Evolutionary conservation across 2,797 vertebrate species (phyloP), one percentile per base, ranked within the genome.

Genomic region (Acanthopagrus latus): DNA sequence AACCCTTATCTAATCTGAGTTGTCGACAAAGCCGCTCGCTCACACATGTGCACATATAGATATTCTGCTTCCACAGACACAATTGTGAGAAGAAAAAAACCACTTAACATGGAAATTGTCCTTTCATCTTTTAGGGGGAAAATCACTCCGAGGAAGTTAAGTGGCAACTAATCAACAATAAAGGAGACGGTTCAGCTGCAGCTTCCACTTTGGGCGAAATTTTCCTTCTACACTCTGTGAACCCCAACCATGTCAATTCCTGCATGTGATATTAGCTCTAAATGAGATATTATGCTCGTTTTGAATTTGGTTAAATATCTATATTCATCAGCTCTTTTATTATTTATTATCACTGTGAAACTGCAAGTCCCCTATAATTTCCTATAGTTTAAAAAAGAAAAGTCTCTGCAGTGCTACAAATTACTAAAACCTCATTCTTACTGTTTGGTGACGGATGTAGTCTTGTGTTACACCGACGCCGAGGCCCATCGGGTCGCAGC

Each of bases 41-140:
- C 82, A 83, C 73, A 78, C 68, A 56, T 74, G 54, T 66, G 76
- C 71, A 71, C 64, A 57, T 74, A 64, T 52, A 81, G 67, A 88
- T 78, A 84, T 72, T 81, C 81, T 79, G 68, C 74, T 25, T 77
- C 69, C 27, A 21, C 64, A 67, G 60, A 87, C 80, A 89, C 79
- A 86, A 88, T 65, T 74, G 80, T 80, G 65, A 76, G 50, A 87
- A 86, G 72, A 38, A 60, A 38, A 60, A 86, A 88, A 88, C 81
- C 87, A 92, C 93, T 92, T 91, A 88, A 88, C 89, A 94, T 94
- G 91, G 90, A 94, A 94, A 94, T 92, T 90, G 89, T 87, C 62
- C 88, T 90, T 93, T 91, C 86, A 84, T 91, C 82, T 91, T 86
- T 84, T 77, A 56, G 76, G 52, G 52, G 78, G 64, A 72, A 62